Evolutionary conservation across 2,888 invertebrate species (phyloP).

Genomic region (Mythimna ferrago): DNA sequence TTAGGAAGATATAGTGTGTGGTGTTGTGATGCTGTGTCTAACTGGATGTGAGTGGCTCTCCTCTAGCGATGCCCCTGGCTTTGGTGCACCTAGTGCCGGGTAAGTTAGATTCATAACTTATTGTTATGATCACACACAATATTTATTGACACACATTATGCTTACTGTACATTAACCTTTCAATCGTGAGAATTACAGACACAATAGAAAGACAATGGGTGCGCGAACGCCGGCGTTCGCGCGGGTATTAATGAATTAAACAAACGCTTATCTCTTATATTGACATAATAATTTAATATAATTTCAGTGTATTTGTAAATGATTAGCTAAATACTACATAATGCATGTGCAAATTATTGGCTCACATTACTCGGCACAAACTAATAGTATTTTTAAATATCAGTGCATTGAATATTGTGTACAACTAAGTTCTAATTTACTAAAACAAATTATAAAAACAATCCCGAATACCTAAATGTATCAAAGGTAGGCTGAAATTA

Average conservation of each 20-base stretch:
- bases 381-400: not conserved
- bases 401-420: not conserved
- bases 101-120: conserved; percentile 37
- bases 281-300: conserved; percentile 56
- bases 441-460: not conserved
- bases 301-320: conserved; percentile 49
- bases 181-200: too few species aligned
- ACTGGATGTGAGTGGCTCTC: conserved; percentile 30
- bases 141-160: conserved; percentile 51
- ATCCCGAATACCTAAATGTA: not conserved
- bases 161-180: conserved; percentile 50
- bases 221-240: too few species aligned
- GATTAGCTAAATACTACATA: conserved; percentile 40
- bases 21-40: conserved; percentile 46
- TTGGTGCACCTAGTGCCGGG: conserved; percentile 24
- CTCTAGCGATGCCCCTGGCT: not conserved
- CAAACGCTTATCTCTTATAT: conserved; percentile 55
- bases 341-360: conserved; percentile 29
- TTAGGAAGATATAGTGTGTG: conserved; percentile 20
- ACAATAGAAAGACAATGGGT: too few species aligned
- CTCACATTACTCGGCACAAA: conserved; percentile 32
- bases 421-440: not conserved
- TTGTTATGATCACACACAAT: conserved; percentile 22
- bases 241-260: too few species aligned
- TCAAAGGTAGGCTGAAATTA: not conserved